phyloP scores from a whole-genome alignment of 2,113 vertebrate species.

The Phoxinus phoxinus region DNA sequence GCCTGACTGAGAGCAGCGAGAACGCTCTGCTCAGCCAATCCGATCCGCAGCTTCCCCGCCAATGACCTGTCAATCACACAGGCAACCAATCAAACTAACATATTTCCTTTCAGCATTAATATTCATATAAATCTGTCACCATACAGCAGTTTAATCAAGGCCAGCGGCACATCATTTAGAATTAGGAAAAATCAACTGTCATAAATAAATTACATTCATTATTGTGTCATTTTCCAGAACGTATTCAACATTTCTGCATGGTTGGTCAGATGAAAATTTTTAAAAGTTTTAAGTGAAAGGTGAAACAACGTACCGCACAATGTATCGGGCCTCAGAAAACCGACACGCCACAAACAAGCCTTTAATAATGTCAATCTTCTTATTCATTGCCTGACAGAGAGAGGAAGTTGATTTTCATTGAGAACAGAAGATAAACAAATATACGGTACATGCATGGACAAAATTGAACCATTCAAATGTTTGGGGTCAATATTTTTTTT shows the following conservation, averaged over 20 bases:
- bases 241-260: neutral
- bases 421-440: neutral
- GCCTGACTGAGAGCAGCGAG: slow-evolving; percentile 84
- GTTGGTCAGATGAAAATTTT: neutral
- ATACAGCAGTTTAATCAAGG: neutral
- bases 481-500: neutral
- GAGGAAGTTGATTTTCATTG: slow-evolving; percentile 45
- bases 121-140: slow-evolving; percentile 5
- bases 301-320: slow-evolving; percentile 80
- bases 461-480: neutral
- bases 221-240: neutral
- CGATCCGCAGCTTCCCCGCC: slow-evolving; percentile 88
- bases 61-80: slow-evolving; percentile 80
- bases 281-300: neutral
- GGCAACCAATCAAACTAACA: slow-evolving; percentile 12
- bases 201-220: slow-evolving; percentile 1
- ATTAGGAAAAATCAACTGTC: slow-evolving; percentile 14
- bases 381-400: slow-evolving; percentile 82
- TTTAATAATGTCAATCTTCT: slow-evolving; percentile 93
- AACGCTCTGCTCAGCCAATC: slow-evolving; percentile 88
- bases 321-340: slow-evolving; percentile 87
- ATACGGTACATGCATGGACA: neutral
- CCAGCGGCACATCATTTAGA: neutral
- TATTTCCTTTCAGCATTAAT: neutral
- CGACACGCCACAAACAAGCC: slow-evolving; percentile 90